Evolutionary conservation across 2,797 vertebrate species (phyloP).

Genomic region (Champsocephalus esox): DNA sequence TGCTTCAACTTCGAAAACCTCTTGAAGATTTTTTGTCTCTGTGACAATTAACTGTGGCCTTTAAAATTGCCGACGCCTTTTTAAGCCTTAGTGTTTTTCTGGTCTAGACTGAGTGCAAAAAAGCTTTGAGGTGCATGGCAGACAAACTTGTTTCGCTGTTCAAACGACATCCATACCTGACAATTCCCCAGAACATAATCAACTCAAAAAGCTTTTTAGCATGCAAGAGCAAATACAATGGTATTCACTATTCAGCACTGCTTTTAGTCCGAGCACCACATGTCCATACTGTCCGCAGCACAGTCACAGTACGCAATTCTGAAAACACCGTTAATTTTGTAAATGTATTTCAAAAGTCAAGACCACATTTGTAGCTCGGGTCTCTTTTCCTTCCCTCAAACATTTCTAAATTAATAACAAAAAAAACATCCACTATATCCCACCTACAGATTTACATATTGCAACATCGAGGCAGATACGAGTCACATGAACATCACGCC

Average conservation of each 20-base stretch:
- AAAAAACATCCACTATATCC: not conserved
- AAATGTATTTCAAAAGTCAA: not conserved
- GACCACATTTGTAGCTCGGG: not conserved
- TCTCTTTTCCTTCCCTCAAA: not conserved
- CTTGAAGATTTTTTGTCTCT: not conserved
- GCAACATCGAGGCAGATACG: conserved; percentile 25
- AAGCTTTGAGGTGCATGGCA: not conserved
- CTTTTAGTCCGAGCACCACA: not conserved
- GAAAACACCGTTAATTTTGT: not conserved
- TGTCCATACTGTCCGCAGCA: not conserved
- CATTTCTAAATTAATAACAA: conserved; percentile 9
- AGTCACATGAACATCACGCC: conserved; percentile 37
- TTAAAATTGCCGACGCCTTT: not conserved
- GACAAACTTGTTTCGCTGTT: conserved; percentile 11
- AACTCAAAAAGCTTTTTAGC: not conserved
- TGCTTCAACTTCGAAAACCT: not conserved
- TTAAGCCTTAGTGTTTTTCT: not conserved
- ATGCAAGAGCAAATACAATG: not conserved
- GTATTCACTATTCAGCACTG: no score
- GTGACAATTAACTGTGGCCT: not conserved
- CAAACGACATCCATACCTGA: not conserved
- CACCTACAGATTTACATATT: conserved; percentile 2
- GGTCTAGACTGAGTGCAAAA: not conserved
- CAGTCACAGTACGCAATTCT: not conserved
- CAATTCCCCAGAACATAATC: not conserved